Base-by-base conservation (phyloP, 2,888 invertebrate genomes). In the Andrena fulva region DNA sequence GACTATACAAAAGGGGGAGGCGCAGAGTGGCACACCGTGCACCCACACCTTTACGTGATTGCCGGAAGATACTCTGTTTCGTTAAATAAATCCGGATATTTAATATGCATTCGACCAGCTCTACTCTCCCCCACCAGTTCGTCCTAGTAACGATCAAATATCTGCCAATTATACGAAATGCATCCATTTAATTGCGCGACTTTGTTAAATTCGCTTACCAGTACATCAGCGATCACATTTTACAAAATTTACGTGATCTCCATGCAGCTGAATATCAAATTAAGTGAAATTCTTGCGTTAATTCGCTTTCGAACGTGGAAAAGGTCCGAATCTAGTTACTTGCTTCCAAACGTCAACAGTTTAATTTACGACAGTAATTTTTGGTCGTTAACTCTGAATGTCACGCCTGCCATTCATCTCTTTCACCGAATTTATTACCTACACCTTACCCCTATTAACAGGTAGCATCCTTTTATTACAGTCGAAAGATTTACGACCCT, bases 51-150 rank as follows among this genome's bases (percentile, higher is more conserved):
- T 89, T 85, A 82, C 82, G 77, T 82, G 78, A 80, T 85, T 73
- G 80, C 76, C 76, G 74, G 64, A 77, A 77, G 81, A 85, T 87
- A 85, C 80, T 85, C 81, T 70, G 77, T 85, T 82, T 77, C 77
- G 77, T 66, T 77, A 84, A 83, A 90, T 89, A 82, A 88, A 90
- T 85, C 85, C 60, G 82, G 85, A 84, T 85, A 85, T 86, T 80
- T 80, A 80, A 80, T 80, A 80, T 78, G 62, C 75, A 48, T 31
- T 33, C 62, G 48, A 16, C 63, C 48, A 33, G 20, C 33, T 16
- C 24, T 27, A 8, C 63, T 1, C 12, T 10, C 10, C 24, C 24
- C 66, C 16, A 56, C 3, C 24, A 10, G 8, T 24, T 56, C 20
- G 31, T 24, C 12, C 42, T 16, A 42, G n/a, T 42, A 63, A 59